Base-by-base conservation (phyloP, 2,797 vertebrate genomes). In the Florisuga fusca region DNA sequence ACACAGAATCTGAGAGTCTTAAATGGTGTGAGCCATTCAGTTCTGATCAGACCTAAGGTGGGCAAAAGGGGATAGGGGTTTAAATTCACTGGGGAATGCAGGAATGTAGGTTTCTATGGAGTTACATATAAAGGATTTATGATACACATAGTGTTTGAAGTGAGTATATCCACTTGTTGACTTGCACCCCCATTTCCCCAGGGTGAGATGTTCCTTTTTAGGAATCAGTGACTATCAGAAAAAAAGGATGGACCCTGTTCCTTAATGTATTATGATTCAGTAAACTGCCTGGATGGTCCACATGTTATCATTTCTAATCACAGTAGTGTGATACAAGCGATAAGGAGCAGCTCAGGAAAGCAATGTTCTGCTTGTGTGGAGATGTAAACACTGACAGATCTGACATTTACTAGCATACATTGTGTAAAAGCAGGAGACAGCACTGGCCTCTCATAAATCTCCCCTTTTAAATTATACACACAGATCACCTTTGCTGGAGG, bases 381-480 rank as follows among this genome's bases (percentile, higher is more conserved):
- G 58, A 31, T 8, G 7, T 83, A 91, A 67, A 69, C 33, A 80
- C 62, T 69, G 68, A 83, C 33, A 55, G 61, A 63, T 38, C 68
- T 87, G 64, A 82, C 80, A 36, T 84, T 85, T 91, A 93, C 84
- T 89, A 85, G 80, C 62, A 81, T 54, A 57, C 43, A 26, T 54
- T 84, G 71, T 73, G 54, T 81, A 81, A 84, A 91, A 77, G 43
- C 58, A 77, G 75, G 43, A 91, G 59, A 93, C 84, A 80, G 81
- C 68, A 87, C 64, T 89, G 10, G 75, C 90, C 81, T 95, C 61
- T 77, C 79, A 95, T 89, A 78, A 67, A 84, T 54, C 77, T 89
- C 59, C 62, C 22, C 18, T 82, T 63, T 69, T 67, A 89, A 87
- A 71, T 75, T 83, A 51, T 58, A 36, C 73, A n/a, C 79, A 81